phyloP scores from a whole-genome alignment of 2,797 vertebrate genomes.

The Lagodon rhomboides region DNA sequence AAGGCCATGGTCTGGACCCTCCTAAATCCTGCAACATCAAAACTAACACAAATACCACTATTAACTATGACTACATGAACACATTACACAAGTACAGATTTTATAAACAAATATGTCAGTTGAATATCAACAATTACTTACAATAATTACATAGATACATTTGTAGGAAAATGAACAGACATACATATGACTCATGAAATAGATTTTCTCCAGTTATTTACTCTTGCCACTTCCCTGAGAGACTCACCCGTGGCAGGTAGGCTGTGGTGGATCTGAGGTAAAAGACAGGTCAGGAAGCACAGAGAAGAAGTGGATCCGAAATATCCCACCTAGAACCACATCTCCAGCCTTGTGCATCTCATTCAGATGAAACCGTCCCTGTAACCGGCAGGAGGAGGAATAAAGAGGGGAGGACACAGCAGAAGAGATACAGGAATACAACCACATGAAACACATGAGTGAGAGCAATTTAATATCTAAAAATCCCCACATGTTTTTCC shows the following conservation, averaged over 20 bases:
- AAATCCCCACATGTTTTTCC: conserved; percentile 46
- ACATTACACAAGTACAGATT: background rate
- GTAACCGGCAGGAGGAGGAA: conserved; percentile 50
- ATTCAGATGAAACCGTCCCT: conserved; percentile 69
- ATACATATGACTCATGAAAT: no score
- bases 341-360: conserved; percentile 75
- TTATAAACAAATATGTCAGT: background rate
- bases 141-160: no score
- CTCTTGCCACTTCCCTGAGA: no score
- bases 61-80: no score
- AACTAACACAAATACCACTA: conserved; percentile 46
- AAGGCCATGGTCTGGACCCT: conserved; percentile 78
- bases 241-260: no score
- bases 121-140: background rate
- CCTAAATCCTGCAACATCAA: conserved; percentile 71
- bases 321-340: conserved; percentile 79
- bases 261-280: no score
- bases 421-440: background rate
- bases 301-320: conserved; percentile 72
- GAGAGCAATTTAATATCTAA: conserved; percentile 23
- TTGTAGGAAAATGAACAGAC: no score
- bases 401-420: conserved; percentile 6
- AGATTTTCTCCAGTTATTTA: no score
- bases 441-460: conserved; percentile 25
- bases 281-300: conserved; percentile 63